phyloP scores from a whole-genome alignment of 1,140 invertebrate species.

The Bombus polaris region DNA sequence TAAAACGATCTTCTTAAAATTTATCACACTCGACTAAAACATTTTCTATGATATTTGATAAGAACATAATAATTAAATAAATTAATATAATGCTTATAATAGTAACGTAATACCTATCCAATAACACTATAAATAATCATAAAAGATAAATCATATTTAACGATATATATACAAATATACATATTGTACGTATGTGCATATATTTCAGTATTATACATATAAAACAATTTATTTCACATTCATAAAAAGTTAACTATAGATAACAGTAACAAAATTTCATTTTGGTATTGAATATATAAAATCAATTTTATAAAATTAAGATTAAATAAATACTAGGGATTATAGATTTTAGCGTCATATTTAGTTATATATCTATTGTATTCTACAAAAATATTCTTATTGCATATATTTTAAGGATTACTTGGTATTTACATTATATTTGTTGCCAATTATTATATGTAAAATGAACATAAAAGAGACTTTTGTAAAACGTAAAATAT shows the following conservation, averaged over 20 bases:
- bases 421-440: neutral
- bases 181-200: neutral
- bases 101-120: neutral
- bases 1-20: neutral
- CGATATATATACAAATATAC: neutral
- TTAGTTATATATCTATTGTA: neutral
- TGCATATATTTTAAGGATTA: neutral
- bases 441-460: neutral
- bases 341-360: neutral
- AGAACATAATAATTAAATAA: neutral
- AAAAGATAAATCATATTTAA: neutral
- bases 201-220: neutral
- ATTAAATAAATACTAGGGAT: neutral
- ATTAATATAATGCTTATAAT: neutral
- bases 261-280: neutral
- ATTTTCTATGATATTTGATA: neutral
- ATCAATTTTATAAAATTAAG: neutral
- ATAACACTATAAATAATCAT: neutral
- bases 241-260: neutral
- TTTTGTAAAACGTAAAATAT: neutral
- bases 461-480: slow-evolving; percentile 10
- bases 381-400: slow-evolving; percentile 4
- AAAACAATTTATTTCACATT: neutral
- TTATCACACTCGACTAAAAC: too few species aligned
- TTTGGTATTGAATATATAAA: neutral